Base-by-base conservation (phyloP, 2,113 vertebrate genomes). In the Tetrao urogallus region DNA sequence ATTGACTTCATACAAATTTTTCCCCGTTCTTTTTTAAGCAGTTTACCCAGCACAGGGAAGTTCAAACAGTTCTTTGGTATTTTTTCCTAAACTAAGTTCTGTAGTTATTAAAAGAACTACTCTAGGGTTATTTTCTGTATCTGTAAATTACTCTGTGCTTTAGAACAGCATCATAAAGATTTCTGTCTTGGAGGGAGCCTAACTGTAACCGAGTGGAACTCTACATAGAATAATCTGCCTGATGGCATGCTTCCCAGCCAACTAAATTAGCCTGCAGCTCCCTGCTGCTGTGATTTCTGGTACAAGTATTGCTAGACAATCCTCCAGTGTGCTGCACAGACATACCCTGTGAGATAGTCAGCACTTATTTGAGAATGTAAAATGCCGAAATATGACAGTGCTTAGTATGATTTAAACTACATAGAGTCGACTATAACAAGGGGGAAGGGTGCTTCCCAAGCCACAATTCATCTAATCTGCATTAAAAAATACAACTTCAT, bases 191-290 rank as follows among this genome's bases (percentile, higher is more conserved):
- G 67, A 82, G 28, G 24, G 19, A 38, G 76, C 42, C 32, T 86
- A 48, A 34, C 32, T 56, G 85, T 64, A 82, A 36, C 64, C 3
- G 0, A 32, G 42, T 89, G 67, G 43, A 85, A 48, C 54, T 73
- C 58, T 43, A 6, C 1, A 2, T 32, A 67, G 60, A 70, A 40
- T 63, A 38, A 71, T 82, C 86, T 94, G 34, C 75, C 27, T 0
- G 0, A 24, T 87, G 36, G 64, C 66, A 57, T 54, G n/a, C 40
- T 89, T 91, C 90, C 72, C 82, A 82, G 89, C n/a, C 3, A 45
- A 36, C 40, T 92, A 73, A 92, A 88, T 91, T 82, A 89, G 75
- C 72, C 77, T 76, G 74, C 88, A 91, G 82, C 76, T 93, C 36
- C 79, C 65, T 91, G 79, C 75, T 94, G 75, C 82, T 88, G 75